Percentiles rank a stretch among this genome's conserved stretches.
Conservation (phyloP, 2,888 invertebrate species). For the Hymenopus coronatus region DNA sequence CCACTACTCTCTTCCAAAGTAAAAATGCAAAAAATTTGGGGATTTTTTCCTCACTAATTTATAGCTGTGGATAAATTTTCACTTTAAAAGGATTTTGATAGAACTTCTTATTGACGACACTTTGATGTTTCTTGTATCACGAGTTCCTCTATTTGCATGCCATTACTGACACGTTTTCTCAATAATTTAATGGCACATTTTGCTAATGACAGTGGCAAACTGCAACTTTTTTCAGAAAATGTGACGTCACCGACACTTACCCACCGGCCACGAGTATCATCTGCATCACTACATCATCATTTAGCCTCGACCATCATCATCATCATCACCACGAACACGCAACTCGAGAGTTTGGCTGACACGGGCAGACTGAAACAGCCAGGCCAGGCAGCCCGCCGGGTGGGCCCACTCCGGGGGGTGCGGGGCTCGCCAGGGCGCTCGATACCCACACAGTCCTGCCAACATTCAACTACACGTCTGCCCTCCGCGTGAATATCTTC, state of each 20-base stretch:
- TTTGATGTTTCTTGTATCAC: background rate
- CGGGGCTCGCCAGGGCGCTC: background rate
- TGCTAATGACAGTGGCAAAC: too few species aligned
- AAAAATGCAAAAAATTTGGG: background rate
- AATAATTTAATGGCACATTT: too few species aligned
- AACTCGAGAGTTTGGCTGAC: background rate
- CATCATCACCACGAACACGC: background rate
- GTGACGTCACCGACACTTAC: conserved; percentile 40
- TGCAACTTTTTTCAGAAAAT: too few species aligned
- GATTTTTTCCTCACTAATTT: background rate
- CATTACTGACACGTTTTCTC: background rate
- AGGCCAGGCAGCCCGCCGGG: background rate
- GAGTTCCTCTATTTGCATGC: background rate
- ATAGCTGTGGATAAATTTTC: background rate
- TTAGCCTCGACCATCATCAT: background rate
- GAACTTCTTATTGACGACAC: background rate
- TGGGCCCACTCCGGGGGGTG: background rate
- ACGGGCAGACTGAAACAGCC: background rate
- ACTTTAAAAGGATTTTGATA: background rate
- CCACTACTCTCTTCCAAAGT: too few species aligned
- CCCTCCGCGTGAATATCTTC: background rate
- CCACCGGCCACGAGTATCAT: conserved; percentile 52
- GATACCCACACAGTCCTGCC: background rate
- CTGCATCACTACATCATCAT: conserved; percentile 44
- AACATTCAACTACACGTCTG: background rate